A percentile compares a stretch with the other conserved stretches of the same genome.
Conservation (phyloP, 2,797 vertebrate genomes). For the Smutsia temminckii region DNA sequence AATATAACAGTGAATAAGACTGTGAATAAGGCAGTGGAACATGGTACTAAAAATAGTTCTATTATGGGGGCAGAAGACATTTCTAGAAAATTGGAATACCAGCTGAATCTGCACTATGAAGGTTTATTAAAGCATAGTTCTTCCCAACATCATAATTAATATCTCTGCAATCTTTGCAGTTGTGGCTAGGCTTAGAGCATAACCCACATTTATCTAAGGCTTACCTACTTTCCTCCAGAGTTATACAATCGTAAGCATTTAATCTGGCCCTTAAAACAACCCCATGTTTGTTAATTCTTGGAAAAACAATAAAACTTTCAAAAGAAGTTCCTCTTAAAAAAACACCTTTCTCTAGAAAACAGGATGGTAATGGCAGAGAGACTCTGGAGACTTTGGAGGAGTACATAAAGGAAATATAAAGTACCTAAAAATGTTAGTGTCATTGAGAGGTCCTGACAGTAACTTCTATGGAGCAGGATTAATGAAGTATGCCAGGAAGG, state of each 20-base stretch:
- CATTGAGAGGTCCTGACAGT: slow-evolving; percentile 12
- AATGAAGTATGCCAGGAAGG: slow-evolving; percentile 25
- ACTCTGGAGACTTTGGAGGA: neutral
- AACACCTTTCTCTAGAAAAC: slow-evolving; percentile 16
- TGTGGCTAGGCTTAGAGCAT: neutral
- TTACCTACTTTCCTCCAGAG: neutral
- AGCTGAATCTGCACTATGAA: slow-evolving; percentile 18
- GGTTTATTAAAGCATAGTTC: slow-evolving; percentile 8
- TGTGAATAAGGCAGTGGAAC: neutral
- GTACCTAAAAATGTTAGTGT: neutral
- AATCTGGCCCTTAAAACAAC: slow-evolving; percentile 28
- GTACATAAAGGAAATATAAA: slow-evolving; percentile 31
- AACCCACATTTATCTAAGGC: neutral
- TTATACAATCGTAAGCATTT: neutral
- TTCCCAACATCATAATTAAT: slow-evolving; percentile 13
- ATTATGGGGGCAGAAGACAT: neutral
- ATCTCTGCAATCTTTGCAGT: slow-evolving; percentile 6
- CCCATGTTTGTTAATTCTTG: neutral
- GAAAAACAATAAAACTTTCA: slow-evolving; percentile 32
- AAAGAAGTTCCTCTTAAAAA: slow-evolving; percentile 26
- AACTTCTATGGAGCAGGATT: neutral
- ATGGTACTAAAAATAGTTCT: slow-evolving; percentile 37
- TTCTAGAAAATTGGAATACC: slow-evolving; percentile 21
- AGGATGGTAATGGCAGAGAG: slow-evolving; percentile 21
- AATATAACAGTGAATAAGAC: slow-evolving; percentile 17